phyloP scores from a whole-genome alignment of 2,888 invertebrate genomes.

The Saturnia pavonia region DNA sequence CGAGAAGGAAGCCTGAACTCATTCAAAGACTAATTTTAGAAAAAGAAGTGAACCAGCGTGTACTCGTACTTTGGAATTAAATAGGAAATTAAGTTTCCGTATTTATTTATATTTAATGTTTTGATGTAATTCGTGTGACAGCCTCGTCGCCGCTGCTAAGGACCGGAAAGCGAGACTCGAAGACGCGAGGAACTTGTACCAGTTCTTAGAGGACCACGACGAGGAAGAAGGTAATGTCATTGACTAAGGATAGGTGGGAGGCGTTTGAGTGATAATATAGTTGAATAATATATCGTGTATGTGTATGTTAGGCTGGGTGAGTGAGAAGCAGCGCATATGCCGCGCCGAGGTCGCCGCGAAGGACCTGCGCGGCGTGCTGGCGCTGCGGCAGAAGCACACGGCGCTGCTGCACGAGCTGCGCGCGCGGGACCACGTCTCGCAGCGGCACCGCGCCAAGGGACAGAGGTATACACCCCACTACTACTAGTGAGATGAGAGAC shows the following conservation, averaged over 20 bases:
- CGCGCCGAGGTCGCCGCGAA: slow-evolving; percentile 96
- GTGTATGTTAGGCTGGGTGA: slow-evolving; percentile 87
- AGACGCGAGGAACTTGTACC: slow-evolving; percentile 95
- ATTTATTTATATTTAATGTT: too few species aligned
- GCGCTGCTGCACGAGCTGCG: slow-evolving; percentile 94
- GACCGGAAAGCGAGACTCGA: slow-evolving; percentile 92
- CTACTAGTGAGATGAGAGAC: too few species aligned
- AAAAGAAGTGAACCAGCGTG: too few species aligned
- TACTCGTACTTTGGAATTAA: too few species aligned
- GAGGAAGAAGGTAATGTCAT: slow-evolving; percentile 89
- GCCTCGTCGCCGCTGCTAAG: slow-evolving; percentile 86
- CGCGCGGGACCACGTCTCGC: slow-evolving; percentile 79
- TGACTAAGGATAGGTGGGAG: background rate
- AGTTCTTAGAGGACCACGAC: slow-evolving; percentile 97
- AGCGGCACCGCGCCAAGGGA: slow-evolving; percentile 75
- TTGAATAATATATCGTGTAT: too few species aligned
- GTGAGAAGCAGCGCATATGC: slow-evolving; percentile 96
- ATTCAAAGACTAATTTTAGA: too few species aligned
- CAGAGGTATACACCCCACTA: slow-evolving; percentile 78
- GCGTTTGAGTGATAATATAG: too few species aligned
- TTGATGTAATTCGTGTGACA: slow-evolving; percentile 38
- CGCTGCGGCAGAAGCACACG: slow-evolving; percentile 96
- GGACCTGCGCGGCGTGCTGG: slow-evolving; percentile 94
- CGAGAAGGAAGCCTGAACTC: too few species aligned
- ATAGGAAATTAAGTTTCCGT: too few species aligned